A percentile compares a stretch with the other conserved stretches of the same genome.
Conservation (phyloP, 1,140 invertebrate species). For the Periplaneta americana region DNA sequence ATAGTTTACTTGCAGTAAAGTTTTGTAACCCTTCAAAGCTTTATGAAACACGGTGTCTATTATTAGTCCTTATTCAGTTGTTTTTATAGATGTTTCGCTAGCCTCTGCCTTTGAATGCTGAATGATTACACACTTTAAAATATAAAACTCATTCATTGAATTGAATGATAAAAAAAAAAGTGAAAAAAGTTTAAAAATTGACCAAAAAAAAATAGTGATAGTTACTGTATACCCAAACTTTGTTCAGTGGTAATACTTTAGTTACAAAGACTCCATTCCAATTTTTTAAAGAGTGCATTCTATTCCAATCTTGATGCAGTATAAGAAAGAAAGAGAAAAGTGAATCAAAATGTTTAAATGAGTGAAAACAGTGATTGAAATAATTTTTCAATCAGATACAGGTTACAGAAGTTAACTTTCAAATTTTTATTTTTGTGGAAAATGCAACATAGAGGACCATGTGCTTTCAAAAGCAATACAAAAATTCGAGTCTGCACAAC, state of each 20-base stretch:
- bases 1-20: too few species aligned
- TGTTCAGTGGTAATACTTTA: background rate
- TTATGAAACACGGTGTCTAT: too few species aligned
- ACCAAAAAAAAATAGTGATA: background rate
- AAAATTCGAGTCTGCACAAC: too few species aligned
- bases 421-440: background rate
- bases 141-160: background rate
- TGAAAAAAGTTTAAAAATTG: background rate
- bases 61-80: background rate
- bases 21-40: too few species aligned
- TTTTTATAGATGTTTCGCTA: background rate
- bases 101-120: background rate
- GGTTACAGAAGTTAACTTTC: background rate
- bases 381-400: background rate
- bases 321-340: background rate
- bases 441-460: background rate
- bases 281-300: background rate
- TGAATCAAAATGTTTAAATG: background rate
- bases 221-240: background rate
- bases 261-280: background rate
- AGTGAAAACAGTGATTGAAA: background rate
- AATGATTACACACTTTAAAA: background rate
- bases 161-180: background rate
- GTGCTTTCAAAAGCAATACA: background rate
- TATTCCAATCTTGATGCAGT: background rate